These are phyloP conservation scores for Eumacrocentrus americanus DNA, from an alignment of 2,888 invertebrate genomes.

Conservation along the genomic window DNA sequence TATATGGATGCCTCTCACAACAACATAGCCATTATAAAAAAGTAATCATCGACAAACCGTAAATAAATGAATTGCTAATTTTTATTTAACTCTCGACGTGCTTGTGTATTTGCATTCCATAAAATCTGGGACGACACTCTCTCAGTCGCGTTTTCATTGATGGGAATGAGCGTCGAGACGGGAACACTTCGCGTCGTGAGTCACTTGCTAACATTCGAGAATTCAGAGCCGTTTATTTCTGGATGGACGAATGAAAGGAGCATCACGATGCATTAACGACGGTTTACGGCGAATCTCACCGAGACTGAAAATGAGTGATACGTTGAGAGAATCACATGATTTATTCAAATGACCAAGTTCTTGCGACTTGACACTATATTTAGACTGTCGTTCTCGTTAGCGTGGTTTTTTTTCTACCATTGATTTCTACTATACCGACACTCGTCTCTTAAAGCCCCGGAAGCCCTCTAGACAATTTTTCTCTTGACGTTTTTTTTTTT, in stretches of 20 bases:
- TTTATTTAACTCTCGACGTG: too few relatives aligned
- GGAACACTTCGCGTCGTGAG: too few relatives aligned
- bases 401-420: slow-evolving; percentile 1
- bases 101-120: too few relatives aligned
- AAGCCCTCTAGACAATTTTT: not conserved
- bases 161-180: too few relatives aligned
- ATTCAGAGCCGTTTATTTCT: slow-evolving; percentile 11
- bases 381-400: slow-evolving; percentile 35
- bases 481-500: slow-evolving; percentile 23
- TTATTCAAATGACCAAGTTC: slow-evolving; percentile 43
- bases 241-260: slow-evolving; percentile 23
- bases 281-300: slow-evolving; percentile 17
- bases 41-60: not conserved
- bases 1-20: not conserved
- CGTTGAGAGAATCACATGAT: slow-evolving; percentile 43
- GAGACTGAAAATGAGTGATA: slow-evolving; percentile 48
- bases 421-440: slow-evolving; percentile 11
- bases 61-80: too few relatives aligned
- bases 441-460: not conserved
- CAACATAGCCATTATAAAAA: not conserved
- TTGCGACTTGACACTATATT: slow-evolving; percentile 32
- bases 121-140: too few relatives aligned
- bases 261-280: slow-evolving; percentile 30
- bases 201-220: not conserved
- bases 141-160: not conserved